Evolutionary conservation across 2,888 invertebrate species (phyloP).

Genomic region (Agapostemon virescens): DNA sequence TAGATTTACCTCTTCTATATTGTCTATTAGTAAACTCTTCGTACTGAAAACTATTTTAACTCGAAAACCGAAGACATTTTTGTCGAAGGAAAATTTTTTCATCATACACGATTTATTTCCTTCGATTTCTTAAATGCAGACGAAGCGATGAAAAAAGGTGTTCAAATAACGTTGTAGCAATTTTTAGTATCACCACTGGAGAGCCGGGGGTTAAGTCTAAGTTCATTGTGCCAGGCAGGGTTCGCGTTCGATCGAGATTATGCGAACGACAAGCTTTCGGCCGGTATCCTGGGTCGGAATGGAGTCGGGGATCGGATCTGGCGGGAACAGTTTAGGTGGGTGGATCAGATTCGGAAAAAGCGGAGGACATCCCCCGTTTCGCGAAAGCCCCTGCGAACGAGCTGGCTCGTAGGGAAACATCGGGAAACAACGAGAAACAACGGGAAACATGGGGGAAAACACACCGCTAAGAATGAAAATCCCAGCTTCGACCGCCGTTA

Average conservation of each 20-base stretch:
- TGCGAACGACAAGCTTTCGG: constrained; percentile 14
- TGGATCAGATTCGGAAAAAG: neutral
- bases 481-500: constrained; percentile 23
- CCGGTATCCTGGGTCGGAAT: neutral
- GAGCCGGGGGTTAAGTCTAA: neutral
- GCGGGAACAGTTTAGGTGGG: neutral
- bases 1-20: no score
- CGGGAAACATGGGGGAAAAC: neutral
- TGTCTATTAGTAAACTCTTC: no score
- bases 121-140: no score
- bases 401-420: neutral
- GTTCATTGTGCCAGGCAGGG: neutral
- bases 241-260: neutral
- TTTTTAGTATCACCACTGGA: no score
- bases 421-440: neutral
- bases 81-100: no score
- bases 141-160: no score
- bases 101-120: no score
- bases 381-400: neutral
- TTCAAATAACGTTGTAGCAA: no score
- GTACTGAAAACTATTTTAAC: no score
- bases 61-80: no score
- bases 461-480: constrained; percentile 11
- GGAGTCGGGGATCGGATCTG: no score
- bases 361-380: neutral